Conservation (phyloP, 2,888 invertebrate species). For the Brenthis hecate region DNA sequence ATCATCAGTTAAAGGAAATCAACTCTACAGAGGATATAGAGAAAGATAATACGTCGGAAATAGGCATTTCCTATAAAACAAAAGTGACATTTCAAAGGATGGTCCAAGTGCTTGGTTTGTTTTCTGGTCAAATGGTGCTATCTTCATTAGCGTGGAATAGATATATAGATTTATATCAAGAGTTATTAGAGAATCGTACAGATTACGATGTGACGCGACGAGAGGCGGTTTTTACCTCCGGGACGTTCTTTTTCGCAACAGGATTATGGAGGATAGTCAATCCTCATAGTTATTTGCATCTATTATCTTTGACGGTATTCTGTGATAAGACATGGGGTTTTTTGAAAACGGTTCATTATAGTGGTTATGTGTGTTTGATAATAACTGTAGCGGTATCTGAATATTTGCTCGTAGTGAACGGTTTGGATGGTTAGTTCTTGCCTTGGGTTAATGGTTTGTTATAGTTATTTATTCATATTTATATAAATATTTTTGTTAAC, state of each 20-base stretch:
- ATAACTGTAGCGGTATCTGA: slow-evolving; percentile 87
- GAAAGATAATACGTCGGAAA: slow-evolving; percentile 68
- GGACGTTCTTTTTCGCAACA: slow-evolving; percentile 87
- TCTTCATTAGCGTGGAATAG: slow-evolving; percentile 92
- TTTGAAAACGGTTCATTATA: slow-evolving; percentile 85
- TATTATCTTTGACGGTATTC: slow-evolving; percentile 88
- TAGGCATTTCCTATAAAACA: slow-evolving; percentile 84
- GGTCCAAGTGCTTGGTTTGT: slow-evolving; percentile 84
- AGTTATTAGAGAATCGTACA: slow-evolving; percentile 85
- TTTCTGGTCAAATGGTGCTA: slow-evolving; percentile 87
- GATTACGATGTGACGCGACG: slow-evolving; percentile 77
- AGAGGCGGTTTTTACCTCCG: slow-evolving; percentile 85
- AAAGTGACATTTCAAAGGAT: slow-evolving; percentile 86
- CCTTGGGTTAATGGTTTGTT: background rate
- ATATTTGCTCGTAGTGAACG: slow-evolving; percentile 76
- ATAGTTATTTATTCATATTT: background rate
- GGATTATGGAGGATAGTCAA: slow-evolving; percentile 90
- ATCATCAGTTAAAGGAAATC: slow-evolving; percentile 73
- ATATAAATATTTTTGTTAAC: background rate
- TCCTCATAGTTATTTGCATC: slow-evolving; percentile 89
- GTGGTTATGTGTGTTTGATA: slow-evolving; percentile 86
- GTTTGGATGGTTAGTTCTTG: slow-evolving; percentile 22
- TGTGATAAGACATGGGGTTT: slow-evolving; percentile 92
- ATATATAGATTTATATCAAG: slow-evolving; percentile 90
- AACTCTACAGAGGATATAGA: slow-evolving; percentile 73